Percentiles rank a stretch among this genome's conserved stretches.
phyloP scores from a whole-genome alignment of 2,888 invertebrate genomes.

The Cantharis rustica region DNA sequence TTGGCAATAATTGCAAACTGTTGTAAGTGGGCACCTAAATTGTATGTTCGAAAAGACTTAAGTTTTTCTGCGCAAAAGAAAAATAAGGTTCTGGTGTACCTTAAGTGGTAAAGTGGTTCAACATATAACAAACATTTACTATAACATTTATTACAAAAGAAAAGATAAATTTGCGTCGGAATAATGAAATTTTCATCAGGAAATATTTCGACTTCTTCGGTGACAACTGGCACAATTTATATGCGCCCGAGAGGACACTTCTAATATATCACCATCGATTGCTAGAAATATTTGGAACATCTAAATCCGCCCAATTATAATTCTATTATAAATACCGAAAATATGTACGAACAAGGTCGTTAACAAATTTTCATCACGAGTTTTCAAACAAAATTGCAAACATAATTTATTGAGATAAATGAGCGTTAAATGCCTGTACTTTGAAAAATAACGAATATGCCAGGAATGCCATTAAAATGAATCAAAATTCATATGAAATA shows the following conservation, averaged over 20 bases:
- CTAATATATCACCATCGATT: background rate
- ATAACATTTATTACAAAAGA: background rate
- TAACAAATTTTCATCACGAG: background rate
- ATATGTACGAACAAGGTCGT: background rate
- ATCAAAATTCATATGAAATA: background rate
- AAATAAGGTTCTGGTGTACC: background rate
- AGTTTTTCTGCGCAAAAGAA: background rate
- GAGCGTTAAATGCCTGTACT: background rate
- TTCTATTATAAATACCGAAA: background rate
- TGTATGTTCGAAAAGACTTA: background rate
- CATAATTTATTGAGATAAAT: background rate
- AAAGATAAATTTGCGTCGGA: background rate
- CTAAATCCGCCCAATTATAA: background rate
- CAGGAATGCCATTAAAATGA: background rate
- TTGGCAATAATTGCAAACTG: constrained; percentile 11
- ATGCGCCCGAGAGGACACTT: background rate
- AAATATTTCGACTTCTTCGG: background rate
- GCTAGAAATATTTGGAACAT: background rate
- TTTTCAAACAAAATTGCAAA: background rate
- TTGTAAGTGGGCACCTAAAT: background rate
- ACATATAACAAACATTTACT: background rate
- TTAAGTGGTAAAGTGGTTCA: background rate
- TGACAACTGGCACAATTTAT: background rate
- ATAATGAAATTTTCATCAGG: background rate
- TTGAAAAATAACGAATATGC: background rate